Evolutionary conservation across 2,113 vertebrate genomes (phyloP), one percentile per base, ranked within the genome.

Genomic region (Oryzias curvinotus): DNA sequence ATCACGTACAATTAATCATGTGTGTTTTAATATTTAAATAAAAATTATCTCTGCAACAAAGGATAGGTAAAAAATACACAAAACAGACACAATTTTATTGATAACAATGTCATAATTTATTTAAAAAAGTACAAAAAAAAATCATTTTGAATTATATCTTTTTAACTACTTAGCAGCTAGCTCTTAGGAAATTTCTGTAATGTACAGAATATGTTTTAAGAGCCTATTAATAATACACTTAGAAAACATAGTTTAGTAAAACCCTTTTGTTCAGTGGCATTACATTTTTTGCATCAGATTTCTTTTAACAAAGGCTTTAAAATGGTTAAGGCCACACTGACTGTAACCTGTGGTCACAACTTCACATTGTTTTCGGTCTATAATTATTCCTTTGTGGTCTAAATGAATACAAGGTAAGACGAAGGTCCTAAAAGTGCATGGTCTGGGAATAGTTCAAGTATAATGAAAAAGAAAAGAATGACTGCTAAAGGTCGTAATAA

Each of bases 191-290:
- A 36, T 36, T 36, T 12, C 36, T 36, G 36, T 36, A 36, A 36
- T 36, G 36, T 36, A 36, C 36, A 36, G 36, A 36, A 36, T 36
- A 36, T 10, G 2, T 36, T 36, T 36, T 12, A 36, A 36, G 36
- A 36, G 36, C 36, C 36, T 12, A 12, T 36, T 48, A 12, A 12
- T 18, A 17, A 7, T 47, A n/a, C 45, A 47, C 18, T n/a, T 47
- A 17, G 16, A 7, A 47, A 47, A 47, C 47, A 48, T 18, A 48
- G n/a, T 18, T 8, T 48, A 19, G n/a, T 48, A 48, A 18, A 48
- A 17, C 16, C 19, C n/a, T 14, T 26, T 72, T 50, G 36, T 72
- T 81, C 57, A 66, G 1, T 65, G 54, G 43, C 56, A 51, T 61
- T 4, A 52, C 45, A 44, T 42, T 12, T 48, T 19, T 8, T 48